Evolutionary conservation across 2,113 vertebrate genomes (phyloP).

Genomic region (Serinus canaria): DNA sequence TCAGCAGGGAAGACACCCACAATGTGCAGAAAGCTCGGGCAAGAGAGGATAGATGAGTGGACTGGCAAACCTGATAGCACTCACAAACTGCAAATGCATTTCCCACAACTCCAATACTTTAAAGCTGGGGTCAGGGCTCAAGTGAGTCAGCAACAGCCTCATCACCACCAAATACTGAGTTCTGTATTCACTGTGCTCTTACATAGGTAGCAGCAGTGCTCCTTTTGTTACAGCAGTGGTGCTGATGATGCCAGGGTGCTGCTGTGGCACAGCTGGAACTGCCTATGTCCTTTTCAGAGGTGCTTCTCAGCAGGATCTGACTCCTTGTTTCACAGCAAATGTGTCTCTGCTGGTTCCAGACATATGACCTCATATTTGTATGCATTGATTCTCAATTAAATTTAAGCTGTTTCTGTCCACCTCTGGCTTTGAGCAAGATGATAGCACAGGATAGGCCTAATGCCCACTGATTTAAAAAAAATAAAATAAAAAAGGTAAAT

Average conservation of each 20-base stretch:
- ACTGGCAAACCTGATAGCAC: not conserved
- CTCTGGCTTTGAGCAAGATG: not conserved
- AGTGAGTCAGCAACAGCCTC: not conserved
- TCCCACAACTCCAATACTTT: not conserved
- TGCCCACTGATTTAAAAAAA: not conserved
- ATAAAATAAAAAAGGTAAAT: too few relatives aligned
- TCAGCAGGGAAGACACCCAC: not conserved
- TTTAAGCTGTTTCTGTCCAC: not conserved
- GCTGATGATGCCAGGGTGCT: not conserved
- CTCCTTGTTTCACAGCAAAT: not conserved
- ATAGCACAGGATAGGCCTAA: not conserved
- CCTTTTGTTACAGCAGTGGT: not conserved
- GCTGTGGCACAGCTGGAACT: not conserved
- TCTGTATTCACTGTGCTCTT: not conserved
- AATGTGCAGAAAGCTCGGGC: not conserved
- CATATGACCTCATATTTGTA: not conserved
- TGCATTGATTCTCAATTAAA: not conserved
- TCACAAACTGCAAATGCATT: not conserved
- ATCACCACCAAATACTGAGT: not conserved
- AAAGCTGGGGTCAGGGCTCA: not conserved
- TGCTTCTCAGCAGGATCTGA: not conserved
- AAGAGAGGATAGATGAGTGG: not conserved
- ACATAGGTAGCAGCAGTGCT: not conserved
- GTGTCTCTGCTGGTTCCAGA: not conserved
- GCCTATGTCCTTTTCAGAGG: not conserved